Evolutionary conservation across 2,797 vertebrate genomes (phyloP), one percentile per base, ranked within the genome.

Genomic region (Neolamprologus multifasciatus): DNA sequence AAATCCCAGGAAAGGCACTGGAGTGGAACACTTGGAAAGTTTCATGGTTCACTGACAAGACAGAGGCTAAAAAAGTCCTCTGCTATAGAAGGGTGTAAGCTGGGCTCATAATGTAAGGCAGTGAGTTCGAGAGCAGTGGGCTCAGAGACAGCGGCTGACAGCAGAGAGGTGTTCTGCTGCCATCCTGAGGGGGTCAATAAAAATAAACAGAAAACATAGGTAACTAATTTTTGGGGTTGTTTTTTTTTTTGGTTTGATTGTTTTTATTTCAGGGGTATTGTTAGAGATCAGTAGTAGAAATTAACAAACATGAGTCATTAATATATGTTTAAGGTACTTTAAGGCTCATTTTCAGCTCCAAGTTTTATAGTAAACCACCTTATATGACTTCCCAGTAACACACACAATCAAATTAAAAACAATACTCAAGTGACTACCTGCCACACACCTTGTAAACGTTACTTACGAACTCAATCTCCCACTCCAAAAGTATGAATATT

Each of bases 101-200:
- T 96, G 95, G 82, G 89, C 95, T 80, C n/a, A 38, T 48, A 78
- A 40, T 29, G 3, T 29, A 8, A 96, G 3, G 96, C 94, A 9
- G 96, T 94, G 97, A 97, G 86, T 95, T 97, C 96, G 96, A 71
- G 96, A 97, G 86, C 97, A 97, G 13, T 96, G 97, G 33, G 33
- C 1, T 81, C 95, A 97, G 2, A 50, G 55, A 52, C 96, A 97
- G 84, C 6, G 48, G 69, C 96, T 97, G 85, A 29, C 13, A 78
- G 38, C 13, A 78, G 54, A 14, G 40, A 79, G 17, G 71, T 23
- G 36, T 40, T 51, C 67, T 78, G 7, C 79, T 78, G 71, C 76
- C 84, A 86, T 31, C 52, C 62, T 38, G 52, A 80, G 62, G 52
- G 26, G 26, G 17, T 29, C 5, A 50, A n/a, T 76, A 31, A 50